Conservation (phyloP, 2,888 invertebrate genomes). For the Phortica magna region DNA sequence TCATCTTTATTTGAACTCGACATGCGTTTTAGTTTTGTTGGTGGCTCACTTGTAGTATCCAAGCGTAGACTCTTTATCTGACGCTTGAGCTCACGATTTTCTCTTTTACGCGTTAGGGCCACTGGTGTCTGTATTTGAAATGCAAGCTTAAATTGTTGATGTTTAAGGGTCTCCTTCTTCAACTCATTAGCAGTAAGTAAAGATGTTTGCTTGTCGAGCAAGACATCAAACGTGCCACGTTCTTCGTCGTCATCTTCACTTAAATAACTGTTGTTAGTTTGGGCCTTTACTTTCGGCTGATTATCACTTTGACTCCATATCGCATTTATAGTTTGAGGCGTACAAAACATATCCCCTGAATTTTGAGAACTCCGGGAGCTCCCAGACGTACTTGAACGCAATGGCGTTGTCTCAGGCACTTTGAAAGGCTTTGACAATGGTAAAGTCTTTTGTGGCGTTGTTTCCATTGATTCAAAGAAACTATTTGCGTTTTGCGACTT, state of each 20-base stretch:
- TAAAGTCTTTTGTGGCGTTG: conserved; percentile 17
- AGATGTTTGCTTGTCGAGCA: conserved; percentile 17
- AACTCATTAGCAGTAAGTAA: neutral
- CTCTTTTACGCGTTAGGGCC: neutral
- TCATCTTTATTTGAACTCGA: neutral
- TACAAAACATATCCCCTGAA: neutral
- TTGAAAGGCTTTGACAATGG: neutral
- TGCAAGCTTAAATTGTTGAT: neutral
- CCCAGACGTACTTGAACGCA: neutral
- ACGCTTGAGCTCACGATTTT: neutral
- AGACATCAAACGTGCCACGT: conserved; percentile 36
- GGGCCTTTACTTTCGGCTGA: neutral
- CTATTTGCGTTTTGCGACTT: conserved; percentile 27
- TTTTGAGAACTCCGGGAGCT: neutral
- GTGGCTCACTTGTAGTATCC: neutral
- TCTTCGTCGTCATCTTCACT: conserved; percentile 47
- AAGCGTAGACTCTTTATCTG: neutral
- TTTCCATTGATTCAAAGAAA: conserved; percentile 39
- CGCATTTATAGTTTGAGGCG: neutral
- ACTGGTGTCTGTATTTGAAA: conserved; percentile 10
- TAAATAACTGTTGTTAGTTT: conserved; percentile 27
- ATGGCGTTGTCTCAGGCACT: neutral
- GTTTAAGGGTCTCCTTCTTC: neutral
- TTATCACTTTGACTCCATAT: neutral
- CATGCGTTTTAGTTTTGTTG: neutral